These are phyloP conservation scores for Entomobrya proxima DNA, from an alignment of 2,888 invertebrate species.

Conservation along the genomic window DNA sequence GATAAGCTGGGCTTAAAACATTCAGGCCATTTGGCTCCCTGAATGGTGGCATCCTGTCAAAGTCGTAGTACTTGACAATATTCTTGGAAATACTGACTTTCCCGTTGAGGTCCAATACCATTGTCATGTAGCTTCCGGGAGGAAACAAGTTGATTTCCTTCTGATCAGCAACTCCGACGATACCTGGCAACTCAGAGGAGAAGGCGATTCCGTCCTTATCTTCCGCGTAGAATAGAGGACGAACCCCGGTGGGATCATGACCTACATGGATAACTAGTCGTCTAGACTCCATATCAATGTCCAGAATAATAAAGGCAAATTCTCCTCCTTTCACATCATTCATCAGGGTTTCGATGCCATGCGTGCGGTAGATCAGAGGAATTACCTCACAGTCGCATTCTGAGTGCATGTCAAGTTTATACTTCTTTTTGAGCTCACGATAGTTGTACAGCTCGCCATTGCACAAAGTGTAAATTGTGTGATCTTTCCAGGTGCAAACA, in stretches of 20 bases:
- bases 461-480: slow-evolving; percentile 70
- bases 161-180: slow-evolving; percentile 62
- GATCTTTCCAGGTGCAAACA: slow-evolving; percentile 69
- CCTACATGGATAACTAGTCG: slow-evolving; percentile 63
- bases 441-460: slow-evolving; percentile 71
- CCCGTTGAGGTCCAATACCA: slow-evolving; percentile 60
- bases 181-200: slow-evolving; percentile 63
- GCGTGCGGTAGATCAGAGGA: slow-evolving; percentile 65
- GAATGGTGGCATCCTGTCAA: slow-evolving; percentile 66
- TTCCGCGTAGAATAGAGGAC: slow-evolving; percentile 70
- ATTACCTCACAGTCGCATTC: slow-evolving; percentile 71
- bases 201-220: slow-evolving; percentile 67
- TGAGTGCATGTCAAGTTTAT: slow-evolving; percentile 62
- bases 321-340: slow-evolving; percentile 70
- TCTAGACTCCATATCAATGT: slow-evolving; percentile 64
- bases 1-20: slow-evolving; percentile 54
- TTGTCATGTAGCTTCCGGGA: slow-evolving; percentile 68
- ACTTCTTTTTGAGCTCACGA: slow-evolving; percentile 59
- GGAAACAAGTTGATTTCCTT: slow-evolving; percentile 67
- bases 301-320: slow-evolving; percentile 71
- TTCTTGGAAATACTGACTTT: slow-evolving; percentile 52
- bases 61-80: slow-evolving; percentile 65
- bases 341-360: slow-evolving; percentile 68
- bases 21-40: slow-evolving; percentile 53
- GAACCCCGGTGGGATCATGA: slow-evolving; percentile 71